A percentile compares a stretch with the other conserved stretches of the same genome.
These are phyloP conservation scores for Sakesphorus luctuosus DNA, from an alignment of 2,113 vertebrate species.

Conservation along the genomic window DNA sequence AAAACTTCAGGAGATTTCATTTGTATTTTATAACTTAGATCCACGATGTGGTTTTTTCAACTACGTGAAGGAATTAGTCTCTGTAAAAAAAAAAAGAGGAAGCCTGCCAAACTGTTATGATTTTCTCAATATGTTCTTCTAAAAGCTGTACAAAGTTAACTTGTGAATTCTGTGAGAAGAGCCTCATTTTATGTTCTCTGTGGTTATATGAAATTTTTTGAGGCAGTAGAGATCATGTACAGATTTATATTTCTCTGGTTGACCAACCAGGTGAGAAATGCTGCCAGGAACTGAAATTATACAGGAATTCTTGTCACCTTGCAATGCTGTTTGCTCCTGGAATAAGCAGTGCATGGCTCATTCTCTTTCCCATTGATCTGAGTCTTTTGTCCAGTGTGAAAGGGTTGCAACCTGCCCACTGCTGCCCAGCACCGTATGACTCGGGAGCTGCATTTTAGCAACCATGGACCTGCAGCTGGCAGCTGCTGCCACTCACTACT, in stretches of 20 bases:
- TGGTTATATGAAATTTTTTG: conserved; percentile 28
- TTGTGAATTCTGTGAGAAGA: conserved; percentile 26
- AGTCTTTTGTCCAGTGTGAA: background rate
- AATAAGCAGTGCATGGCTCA: background rate
- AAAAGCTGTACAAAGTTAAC: conserved; percentile 44
- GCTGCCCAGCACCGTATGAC: background rate
- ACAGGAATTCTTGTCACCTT: background rate
- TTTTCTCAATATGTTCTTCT: conserved; percentile 13
- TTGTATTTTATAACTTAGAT: conserved; percentile 2
- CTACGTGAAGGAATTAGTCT: conserved; percentile 3
- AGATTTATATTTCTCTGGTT: conserved; percentile 5
- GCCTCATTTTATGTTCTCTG: conserved; percentile 23
- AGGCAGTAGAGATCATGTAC: conserved; percentile 21
- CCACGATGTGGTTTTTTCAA: conserved; percentile 1
- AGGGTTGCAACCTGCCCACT: background rate
- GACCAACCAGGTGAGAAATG: conserved; percentile 4
- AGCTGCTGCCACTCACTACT: background rate
- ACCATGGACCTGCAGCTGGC: background rate
- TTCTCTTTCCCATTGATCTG: background rate
- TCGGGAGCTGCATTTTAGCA: background rate
- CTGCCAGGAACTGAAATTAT: background rate
- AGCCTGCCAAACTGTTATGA: conserved; percentile 19
- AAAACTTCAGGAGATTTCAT: background rate
- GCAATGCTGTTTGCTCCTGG: background rate
- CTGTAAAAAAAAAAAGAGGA: conserved; percentile 37